phyloP scores from a whole-genome alignment of 2,888 invertebrate species.

The Chironomus tentans region DNA sequence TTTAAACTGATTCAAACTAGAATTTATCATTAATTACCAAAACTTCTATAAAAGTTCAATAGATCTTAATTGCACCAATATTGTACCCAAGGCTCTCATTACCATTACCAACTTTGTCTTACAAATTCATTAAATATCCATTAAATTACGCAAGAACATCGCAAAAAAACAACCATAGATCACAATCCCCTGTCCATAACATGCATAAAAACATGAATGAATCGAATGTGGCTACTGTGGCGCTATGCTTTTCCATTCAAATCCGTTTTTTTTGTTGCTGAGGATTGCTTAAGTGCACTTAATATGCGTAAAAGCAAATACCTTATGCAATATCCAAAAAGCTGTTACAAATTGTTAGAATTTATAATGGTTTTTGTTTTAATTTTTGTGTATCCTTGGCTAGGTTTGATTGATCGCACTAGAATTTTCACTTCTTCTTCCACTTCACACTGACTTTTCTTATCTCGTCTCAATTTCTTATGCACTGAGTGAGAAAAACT shows the following conservation, averaged over 20 bases:
- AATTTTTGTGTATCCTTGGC: not conserved
- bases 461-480: not conserved
- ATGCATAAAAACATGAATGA: not conserved
- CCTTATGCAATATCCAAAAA: not conserved
- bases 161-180: no score
- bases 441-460: not conserved
- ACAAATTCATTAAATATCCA: no score
- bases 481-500: not conserved
- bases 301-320: not conserved
- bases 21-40: no score
- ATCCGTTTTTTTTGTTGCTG: not conserved
- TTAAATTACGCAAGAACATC: no score
- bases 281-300: not conserved
- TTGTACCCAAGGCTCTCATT: no score
- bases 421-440: not conserved
- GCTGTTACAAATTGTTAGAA: not conserved
- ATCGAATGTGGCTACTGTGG: no score
- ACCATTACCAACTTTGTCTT: no score
- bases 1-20: no score
- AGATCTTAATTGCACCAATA: no score
- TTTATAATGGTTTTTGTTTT: not conserved
- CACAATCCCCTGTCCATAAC: no score
- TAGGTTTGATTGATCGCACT: not conserved
- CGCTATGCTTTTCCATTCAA: no score
- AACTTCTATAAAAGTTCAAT: no score